These are phyloP conservation scores for Caranx ignobilis DNA, from an alignment of 2,113 vertebrate genomes.

Conservation along the genomic window DNA sequence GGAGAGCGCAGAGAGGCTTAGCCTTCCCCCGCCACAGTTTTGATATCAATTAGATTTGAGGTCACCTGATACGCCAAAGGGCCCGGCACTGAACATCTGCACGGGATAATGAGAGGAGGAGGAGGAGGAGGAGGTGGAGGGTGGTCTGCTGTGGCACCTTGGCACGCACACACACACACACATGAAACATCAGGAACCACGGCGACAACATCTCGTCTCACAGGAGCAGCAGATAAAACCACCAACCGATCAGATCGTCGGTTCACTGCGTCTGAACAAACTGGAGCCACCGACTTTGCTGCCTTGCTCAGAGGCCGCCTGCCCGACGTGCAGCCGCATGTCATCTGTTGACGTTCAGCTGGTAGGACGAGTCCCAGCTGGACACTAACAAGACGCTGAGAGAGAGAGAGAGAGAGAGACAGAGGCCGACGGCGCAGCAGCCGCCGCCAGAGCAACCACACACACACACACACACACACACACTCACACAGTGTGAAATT, in stretches of 20 bases:
- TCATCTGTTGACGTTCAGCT: constrained; percentile 28
- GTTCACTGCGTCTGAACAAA: too few species aligned
- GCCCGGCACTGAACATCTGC: constrained; percentile 77
- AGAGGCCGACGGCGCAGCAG: neutral
- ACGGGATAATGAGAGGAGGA: constrained; percentile 72
- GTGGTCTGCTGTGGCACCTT: constrained; percentile 43
- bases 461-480: neutral
- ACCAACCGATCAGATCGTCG: too few species aligned
- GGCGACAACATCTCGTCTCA: constrained; percentile 6
- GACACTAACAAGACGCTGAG: constrained; percentile 66
- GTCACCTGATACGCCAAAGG: constrained; percentile 74
- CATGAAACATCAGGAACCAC: constrained; percentile 3
- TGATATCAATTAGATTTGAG: constrained; percentile 84
- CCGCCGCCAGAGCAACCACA: neutral
- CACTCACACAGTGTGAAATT: too few species aligned
- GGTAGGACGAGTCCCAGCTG: constrained; percentile 51
- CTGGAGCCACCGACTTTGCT: too few species aligned
- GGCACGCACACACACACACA: constrained; percentile 26
- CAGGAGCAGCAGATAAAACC: neutral
- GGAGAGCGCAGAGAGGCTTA: constrained; percentile 74
- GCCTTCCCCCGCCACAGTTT: constrained; percentile 71
- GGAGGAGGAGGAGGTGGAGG: constrained; percentile 25
- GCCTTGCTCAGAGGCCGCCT: too few species aligned
- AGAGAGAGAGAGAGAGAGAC: neutral
- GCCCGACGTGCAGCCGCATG: constrained; percentile 1